Base-by-base conservation (phyloP, 2,113 vertebrate genomes). In the Xyrauchen texanus region DNA sequence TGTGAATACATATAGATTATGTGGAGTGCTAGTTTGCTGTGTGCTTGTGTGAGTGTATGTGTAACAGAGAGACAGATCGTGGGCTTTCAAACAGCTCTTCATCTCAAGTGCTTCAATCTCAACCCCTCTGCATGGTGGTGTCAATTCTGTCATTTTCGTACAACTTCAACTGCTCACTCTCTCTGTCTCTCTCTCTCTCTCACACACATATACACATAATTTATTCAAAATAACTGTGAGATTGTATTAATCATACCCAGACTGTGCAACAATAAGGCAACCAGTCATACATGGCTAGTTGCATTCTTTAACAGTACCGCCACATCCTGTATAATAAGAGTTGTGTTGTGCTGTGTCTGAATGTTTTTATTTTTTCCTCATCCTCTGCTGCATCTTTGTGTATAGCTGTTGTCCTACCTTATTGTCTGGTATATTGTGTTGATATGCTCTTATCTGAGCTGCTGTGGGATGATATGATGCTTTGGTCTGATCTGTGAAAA, bases 21-120 rank as follows among this genome's bases (percentile, higher is more conserved):
- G 44, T 72, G n/a, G 42, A 6, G 4, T 47, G 15, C 58, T 47
- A 47, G 53, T 60, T 58, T 70, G 21, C 52, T 15, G 52, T 60
- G 53, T 16, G 58, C 60, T 60, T 60, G 55, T 58, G 55, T 13
- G 55, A 15, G 55, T 60, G 42, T 60, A 6, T 34, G 21, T 1
- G 21, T 34, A 34, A 34, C 3, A 34, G 21, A 34, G 21, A 34
- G 21, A 44, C 13, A 42, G 61, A 77, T 70, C 55, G 74, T 68
- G 55, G 68, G 68, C 68, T 81, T 69, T 69, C 53, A 74, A 78
- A 83, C 21, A 34, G 21, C 78, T 81, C 78, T 83, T 61, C 68
- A 77, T 16, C 58, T 81, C 66, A 78, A 83, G 74, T 77, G 74
- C 57, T 64, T 44, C 63, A 63, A 80, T 81, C 78, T 81, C 67